Conservation (phyloP, 35 echinoderm and acorn worm genomes). For the Apostichopus californicus region DNA sequence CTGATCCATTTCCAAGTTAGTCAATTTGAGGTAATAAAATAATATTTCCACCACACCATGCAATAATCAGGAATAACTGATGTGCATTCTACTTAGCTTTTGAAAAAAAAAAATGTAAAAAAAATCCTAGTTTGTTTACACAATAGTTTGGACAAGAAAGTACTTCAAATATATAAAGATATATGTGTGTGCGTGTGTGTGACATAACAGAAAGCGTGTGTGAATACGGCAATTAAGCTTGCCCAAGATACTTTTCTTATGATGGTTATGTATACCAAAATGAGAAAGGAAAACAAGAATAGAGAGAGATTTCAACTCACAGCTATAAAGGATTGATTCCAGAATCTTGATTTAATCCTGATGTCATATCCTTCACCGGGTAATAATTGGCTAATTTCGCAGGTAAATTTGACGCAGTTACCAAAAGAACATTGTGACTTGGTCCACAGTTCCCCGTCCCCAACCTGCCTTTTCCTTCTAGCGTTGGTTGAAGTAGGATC, state of each 20-base stretch:
- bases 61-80: no score
- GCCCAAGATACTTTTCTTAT: no score
- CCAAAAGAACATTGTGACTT: slow-evolving; percentile 31
- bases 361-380: background rate
- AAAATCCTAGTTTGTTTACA: no score
- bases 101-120: no score
- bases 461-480: background rate
- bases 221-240: no score
- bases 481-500: background rate
- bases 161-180: no score
- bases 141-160: background rate
- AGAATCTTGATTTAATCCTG: slow-evolving; percentile 30
- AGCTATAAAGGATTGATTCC: slow-evolving; percentile 32
- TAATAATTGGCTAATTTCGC: slow-evolving; percentile 3
- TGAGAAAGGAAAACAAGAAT: background rate
- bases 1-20: no score
- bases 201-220: no score
- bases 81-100: no score
- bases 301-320: background rate
- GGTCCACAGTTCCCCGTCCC: background rate
- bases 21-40: no score
- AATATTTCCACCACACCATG: no score
- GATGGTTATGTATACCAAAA: background rate
- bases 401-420: slow-evolving; percentile 44
- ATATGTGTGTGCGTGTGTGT: no score